These are phyloP conservation scores for Cephalopachus bancanus DNA, from an alignment of 2,797 vertebrate genomes.

Conservation along the genomic window DNA sequence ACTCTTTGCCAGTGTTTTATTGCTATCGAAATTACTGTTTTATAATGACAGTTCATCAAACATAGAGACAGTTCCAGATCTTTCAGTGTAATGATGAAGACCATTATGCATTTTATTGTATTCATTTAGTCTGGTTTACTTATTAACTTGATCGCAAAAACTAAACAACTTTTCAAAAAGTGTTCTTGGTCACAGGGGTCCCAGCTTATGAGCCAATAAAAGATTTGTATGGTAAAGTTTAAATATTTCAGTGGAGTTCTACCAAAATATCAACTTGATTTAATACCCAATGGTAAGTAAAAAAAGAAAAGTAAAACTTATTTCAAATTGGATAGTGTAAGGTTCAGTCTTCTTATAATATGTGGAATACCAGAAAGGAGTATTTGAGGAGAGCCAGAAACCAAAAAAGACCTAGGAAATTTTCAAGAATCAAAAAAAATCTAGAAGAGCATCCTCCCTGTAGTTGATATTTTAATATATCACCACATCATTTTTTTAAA, in stretches of 20 bases:
- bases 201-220: background rate
- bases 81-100: constrained; percentile 34
- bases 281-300: constrained; percentile 1
- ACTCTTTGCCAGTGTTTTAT: constrained; percentile 52
- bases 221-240: background rate
- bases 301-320: constrained; percentile 15
- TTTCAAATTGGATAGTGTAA: constrained; percentile 49
- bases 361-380: background rate
- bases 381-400: constrained; percentile 36
- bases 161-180: background rate
- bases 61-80: background rate
- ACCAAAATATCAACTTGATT: constrained; percentile 23
- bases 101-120: constrained; percentile 39
- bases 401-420: constrained; percentile 52
- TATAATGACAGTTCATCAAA: constrained; percentile 46
- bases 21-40: constrained; percentile 47
- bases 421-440: constrained; percentile 20
- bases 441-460: background rate
- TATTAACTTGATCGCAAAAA: constrained; percentile 57
- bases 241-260: constrained; percentile 8
- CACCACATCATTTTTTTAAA: constrained; percentile 19
- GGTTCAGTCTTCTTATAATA: background rate
- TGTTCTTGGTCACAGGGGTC: background rate
- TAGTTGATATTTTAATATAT: constrained; percentile 52
- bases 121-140: background rate